These are phyloP conservation scores for Tachina lurida DNA, from an alignment of 2,888 invertebrate genomes.

Conservation along the genomic window DNA sequence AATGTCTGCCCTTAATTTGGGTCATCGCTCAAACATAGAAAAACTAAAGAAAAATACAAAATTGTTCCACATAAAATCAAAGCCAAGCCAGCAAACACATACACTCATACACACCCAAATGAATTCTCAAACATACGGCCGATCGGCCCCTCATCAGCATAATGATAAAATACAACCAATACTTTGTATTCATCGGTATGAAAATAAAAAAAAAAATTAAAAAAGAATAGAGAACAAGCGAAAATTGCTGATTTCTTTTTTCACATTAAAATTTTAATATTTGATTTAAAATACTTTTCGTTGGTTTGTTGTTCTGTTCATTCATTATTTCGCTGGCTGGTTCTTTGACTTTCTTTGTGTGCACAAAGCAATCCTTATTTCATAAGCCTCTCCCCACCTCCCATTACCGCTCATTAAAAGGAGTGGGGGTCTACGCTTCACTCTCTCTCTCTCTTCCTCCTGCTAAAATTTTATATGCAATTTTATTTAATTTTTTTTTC, in stretches of 20 bases:
- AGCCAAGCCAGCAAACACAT: background rate
- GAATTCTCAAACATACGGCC: slow-evolving; percentile 4
- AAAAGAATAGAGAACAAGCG: background rate
- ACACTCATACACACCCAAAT: background rate
- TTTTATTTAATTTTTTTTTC: too few relatives aligned
- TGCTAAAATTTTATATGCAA: background rate
- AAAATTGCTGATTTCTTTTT: slow-evolving; percentile 32
- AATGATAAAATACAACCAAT: background rate
- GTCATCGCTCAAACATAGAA: slow-evolving; percentile 17
- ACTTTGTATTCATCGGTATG: background rate
- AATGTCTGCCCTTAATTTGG: slow-evolving; percentile 53
- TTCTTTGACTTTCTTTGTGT: slow-evolving; percentile 56
- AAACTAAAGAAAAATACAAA: background rate
- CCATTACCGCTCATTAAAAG: too few relatives aligned
- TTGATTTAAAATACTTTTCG: slow-evolving; percentile 24
- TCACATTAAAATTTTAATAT: slow-evolving; percentile 42
- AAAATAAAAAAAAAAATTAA: slow-evolving; percentile 7
- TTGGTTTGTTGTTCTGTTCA: slow-evolving; percentile 5
- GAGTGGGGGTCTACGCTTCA: background rate
- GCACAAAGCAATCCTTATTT: slow-evolving; percentile 52
- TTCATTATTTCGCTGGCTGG: slow-evolving; percentile 30
- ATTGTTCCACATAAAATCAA: slow-evolving; percentile 14
- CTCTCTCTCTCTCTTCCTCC: background rate
- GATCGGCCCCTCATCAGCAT: background rate
- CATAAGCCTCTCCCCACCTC: background rate